A percentile compares a stretch with the other conserved stretches of the same genome.
These are phyloP conservation scores for Parnassius glacialis DNA, from an alignment of 2,888 invertebrate genomes.

Conservation along the genomic window DNA sequence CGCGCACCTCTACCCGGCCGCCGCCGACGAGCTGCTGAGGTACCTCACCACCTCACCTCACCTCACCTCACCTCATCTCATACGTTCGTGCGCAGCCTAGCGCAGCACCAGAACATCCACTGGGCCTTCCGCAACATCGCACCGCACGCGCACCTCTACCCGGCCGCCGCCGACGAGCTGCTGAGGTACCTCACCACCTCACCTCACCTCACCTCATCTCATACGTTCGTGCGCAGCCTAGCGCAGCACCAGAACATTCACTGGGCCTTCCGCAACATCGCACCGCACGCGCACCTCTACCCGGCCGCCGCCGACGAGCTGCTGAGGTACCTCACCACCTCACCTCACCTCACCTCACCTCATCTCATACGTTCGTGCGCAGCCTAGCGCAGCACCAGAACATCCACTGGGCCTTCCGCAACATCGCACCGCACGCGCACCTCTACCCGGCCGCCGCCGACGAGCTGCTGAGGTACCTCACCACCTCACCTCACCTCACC, in stretches of 20 bases:
- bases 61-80: too few species aligned
- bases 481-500: not conserved
- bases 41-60: constrained; percentile 28
- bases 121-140: constrained; percentile 99
- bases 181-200: constrained; percentile 79
- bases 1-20: constrained; percentile 94
- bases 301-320: constrained; percentile 95
- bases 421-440: constrained; percentile 97
- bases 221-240: constrained; percentile 91
- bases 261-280: constrained; percentile 98
- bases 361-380: constrained; percentile 92
- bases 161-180: constrained; percentile 94
- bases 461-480: constrained; percentile 87
- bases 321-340: constrained; percentile 79
- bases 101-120: constrained; percentile 96
- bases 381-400: constrained; percentile 96
- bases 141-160: constrained; percentile 96
- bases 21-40: constrained; percentile 95
- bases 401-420: constrained; percentile 97
- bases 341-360: too few species aligned
- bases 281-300: constrained; percentile 97
- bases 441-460: constrained; percentile 96
- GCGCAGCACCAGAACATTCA: constrained; percentile 97
- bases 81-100: constrained; percentile 92
- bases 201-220: too few species aligned